Conservation (phyloP, 2,113 vertebrate species). For the Ardeotis arabs region DNA sequence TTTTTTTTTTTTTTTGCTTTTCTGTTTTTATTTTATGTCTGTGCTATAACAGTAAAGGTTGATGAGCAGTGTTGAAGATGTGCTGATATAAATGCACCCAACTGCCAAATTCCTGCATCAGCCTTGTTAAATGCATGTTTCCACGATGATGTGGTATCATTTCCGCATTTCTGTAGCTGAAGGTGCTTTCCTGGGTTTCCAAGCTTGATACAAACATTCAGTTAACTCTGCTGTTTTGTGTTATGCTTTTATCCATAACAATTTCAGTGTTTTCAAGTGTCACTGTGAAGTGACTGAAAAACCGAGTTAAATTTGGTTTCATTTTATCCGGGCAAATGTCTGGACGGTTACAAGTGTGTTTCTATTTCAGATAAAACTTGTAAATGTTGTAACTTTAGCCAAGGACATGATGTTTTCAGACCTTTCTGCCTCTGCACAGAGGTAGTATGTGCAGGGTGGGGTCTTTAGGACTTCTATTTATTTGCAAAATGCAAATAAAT, state of each 20-base stretch:
- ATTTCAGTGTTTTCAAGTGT: background rate
- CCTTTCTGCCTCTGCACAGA: background rate
- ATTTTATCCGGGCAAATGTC: background rate
- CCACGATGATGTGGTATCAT: background rate
- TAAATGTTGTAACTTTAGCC: background rate
- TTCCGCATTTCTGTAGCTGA: background rate
- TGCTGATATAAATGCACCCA: background rate
- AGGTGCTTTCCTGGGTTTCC: background rate
- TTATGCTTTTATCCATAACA: background rate
- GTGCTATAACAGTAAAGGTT: background rate
- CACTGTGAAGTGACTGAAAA: background rate
- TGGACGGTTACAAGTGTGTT: background rate
- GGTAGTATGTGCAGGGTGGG: background rate
- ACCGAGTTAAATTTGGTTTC: background rate
- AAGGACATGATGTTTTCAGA: background rate
- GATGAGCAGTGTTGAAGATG: background rate
- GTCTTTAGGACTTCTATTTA: background rate
- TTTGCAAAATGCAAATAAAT: background rate
- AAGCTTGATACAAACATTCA: background rate
- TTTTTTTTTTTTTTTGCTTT: background rate
- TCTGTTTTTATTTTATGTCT: background rate
- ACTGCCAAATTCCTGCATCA: background rate
- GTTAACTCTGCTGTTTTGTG: background rate
- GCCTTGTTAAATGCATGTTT: background rate
- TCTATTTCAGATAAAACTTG: background rate